These are phyloP conservation scores for Epinotia brunnichana DNA, from an alignment of 2,888 invertebrate species.

Conservation along the genomic window DNA sequence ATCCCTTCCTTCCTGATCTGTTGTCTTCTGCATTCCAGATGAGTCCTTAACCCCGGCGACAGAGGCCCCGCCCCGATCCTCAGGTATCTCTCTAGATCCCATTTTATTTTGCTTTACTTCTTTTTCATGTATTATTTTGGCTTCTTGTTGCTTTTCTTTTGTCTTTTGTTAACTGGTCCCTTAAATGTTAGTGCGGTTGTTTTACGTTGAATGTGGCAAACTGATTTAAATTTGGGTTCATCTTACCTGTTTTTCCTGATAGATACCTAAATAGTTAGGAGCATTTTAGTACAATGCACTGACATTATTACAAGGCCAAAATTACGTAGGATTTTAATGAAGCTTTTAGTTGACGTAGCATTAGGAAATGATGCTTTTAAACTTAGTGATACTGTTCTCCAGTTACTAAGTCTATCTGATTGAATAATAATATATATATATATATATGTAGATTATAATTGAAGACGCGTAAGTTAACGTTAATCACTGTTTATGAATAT, in stretches of 20 bases:
- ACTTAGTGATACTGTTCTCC: no score
- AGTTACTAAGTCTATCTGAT: no score
- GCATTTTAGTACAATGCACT: background rate
- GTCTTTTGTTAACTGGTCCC: background rate
- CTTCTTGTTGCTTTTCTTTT: slow-evolving; percentile 26
- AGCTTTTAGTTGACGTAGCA: background rate
- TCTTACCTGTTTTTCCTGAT: background rate
- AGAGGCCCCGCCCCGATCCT: slow-evolving; percentile 81
- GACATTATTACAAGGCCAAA: background rate
- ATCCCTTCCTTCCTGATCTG: slow-evolving; percentile 69
- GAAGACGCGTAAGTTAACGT: background rate
- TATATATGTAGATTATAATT: no score
- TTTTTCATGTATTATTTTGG: slow-evolving; percentile 52
- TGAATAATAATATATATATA: no score
- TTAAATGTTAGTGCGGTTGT: background rate
- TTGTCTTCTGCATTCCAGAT: slow-evolving; percentile 83
- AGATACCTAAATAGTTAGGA: background rate
- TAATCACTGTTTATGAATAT: background rate
- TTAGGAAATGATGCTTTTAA: background rate
- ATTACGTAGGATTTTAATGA: background rate
- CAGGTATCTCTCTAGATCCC: slow-evolving; percentile 67
- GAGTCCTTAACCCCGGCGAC: slow-evolving; percentile 82
- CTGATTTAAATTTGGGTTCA: background rate
- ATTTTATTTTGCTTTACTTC: slow-evolving; percentile 57
- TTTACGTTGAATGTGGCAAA: background rate